Evolutionary conservation across 2,888 invertebrate genomes (phyloP), one percentile per base, ranked within the genome.

Genomic region (Alviniconcha strummeri): DNA sequence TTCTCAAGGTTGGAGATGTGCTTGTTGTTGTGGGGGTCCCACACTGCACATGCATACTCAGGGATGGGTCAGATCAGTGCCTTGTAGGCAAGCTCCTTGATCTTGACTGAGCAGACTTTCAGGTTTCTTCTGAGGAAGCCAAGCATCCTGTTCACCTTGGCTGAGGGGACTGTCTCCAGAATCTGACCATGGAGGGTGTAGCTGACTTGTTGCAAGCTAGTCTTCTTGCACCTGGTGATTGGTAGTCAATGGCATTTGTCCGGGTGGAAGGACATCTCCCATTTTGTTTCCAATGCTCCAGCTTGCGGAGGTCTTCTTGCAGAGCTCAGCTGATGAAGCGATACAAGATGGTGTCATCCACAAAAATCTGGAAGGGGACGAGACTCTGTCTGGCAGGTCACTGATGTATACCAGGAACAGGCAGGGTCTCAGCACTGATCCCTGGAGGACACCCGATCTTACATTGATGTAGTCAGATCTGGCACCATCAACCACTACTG

Each of bases 361-460:
- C 64, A 15, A 64, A 64, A 64, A 4, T 64, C 64, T 64, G 9
- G 15, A 9, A 64, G 64, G 9, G 9, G 64, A 9, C 11, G 64
- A 13, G 64, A 64, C 11, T 64, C 4, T 15, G 1, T 64, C 64
- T 15, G 15, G 64, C 64, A 64, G 9, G 64, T 64, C 1, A 4
- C 4, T 64, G 15, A 64, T 64, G 64, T 64, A 64, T 8, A 5
- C 13, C 17, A 71, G n/a, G 19, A 78, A 60, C 1, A 57, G 57
- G 6, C 17, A 57, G 52, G 56, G 56, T 13, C 36, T 60, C 8
- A 78, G 78, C 11, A 78, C 56, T 17, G 78, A 78, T 15, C 78
- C 78, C 57, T 80, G 80, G 15, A 60, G 78, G 13, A 78, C 78
- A 13, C 60, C 78, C 1, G 78, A 57, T 57, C 19, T 17, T 15